Percentiles rank a stretch among this genome's conserved stretches.
phyloP scores from a whole-genome alignment of 2,888 invertebrate species.

The Tenthredo distinguenda region DNA sequence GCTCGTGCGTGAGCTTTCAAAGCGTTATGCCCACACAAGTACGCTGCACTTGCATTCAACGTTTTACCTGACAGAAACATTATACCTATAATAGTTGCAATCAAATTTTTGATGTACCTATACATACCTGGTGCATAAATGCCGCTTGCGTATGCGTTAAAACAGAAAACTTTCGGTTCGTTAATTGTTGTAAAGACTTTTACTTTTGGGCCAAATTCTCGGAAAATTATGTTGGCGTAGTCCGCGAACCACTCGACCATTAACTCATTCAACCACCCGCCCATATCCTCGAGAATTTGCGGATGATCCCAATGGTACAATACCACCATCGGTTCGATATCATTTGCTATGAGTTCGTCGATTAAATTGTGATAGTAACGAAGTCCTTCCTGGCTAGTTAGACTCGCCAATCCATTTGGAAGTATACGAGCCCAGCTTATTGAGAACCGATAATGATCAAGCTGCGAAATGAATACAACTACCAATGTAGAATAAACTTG shows the following conservation, averaged over 20 bases:
- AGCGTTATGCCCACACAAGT: constrained; percentile 86
- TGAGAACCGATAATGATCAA: constrained; percentile 62
- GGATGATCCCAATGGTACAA: constrained; percentile 81
- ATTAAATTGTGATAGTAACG: constrained; percentile 89
- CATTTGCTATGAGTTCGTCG: constrained; percentile 82
- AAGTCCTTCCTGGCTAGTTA: constrained; percentile 86
- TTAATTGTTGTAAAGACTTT: constrained; percentile 88
- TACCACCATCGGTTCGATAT: constrained; percentile 82
- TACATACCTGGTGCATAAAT: constrained; percentile 65
- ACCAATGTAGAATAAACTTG: too few species aligned
- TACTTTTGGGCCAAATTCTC: constrained; percentile 83
- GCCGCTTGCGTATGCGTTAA: constrained; percentile 79
- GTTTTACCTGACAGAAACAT: background rate
- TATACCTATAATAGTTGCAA: background rate
- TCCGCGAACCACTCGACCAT: constrained; percentile 84
- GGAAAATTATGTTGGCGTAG: constrained; percentile 82
- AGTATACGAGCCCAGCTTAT: constrained; percentile 66
- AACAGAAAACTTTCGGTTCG: constrained; percentile 83
- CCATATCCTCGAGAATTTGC: constrained; percentile 83
- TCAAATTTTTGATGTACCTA: background rate
- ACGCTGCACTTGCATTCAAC: constrained; percentile 77
- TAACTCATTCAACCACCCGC: constrained; percentile 85
- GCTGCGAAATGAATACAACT: constrained; percentile 58
- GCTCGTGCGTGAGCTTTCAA: constrained; percentile 87
- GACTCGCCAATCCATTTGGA: constrained; percentile 75